A percentile compares a stretch with the other conserved stretches of the same genome.
phyloP scores from a whole-genome alignment of 2,888 invertebrate species.

The Xestia c-nigrum region DNA sequence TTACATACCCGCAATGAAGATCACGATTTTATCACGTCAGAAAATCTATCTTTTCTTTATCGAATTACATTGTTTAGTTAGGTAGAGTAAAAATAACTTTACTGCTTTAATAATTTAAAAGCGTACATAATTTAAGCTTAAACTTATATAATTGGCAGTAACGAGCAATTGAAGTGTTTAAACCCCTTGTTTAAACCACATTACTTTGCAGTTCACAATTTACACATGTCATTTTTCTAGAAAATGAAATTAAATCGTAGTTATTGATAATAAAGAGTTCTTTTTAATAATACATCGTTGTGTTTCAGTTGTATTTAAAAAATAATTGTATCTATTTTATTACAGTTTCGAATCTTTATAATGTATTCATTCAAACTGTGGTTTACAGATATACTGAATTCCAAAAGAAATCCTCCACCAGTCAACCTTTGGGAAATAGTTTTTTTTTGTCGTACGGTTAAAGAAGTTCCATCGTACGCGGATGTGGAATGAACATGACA shows the following conservation, averaged over 20 bases:
- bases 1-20: slow-evolving; percentile 18
- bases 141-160: not conserved
- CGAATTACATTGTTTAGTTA: not conserved
- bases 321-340: not conserved
- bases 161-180: not conserved
- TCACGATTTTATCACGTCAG: slow-evolving; percentile 9
- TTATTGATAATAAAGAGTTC: not conserved
- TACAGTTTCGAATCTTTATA: not conserved
- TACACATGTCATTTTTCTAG: not conserved
- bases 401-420: not conserved
- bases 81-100: not conserved
- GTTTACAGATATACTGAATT: not conserved
- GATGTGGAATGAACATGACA: not conserved
- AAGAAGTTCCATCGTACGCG: not conserved
- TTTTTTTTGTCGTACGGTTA: not conserved
- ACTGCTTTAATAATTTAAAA: not conserved
- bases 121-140: no score
- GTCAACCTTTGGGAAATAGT: not conserved
- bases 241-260: not conserved
- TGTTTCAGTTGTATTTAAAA: not conserved
- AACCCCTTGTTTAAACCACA: not conserved
- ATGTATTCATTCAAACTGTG: not conserved
- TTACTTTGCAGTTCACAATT: not conserved
- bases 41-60: not conserved
- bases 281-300: not conserved